Conservation (phyloP, 1,140 invertebrate genomes). For the Thereuonema tuberculata region DNA sequence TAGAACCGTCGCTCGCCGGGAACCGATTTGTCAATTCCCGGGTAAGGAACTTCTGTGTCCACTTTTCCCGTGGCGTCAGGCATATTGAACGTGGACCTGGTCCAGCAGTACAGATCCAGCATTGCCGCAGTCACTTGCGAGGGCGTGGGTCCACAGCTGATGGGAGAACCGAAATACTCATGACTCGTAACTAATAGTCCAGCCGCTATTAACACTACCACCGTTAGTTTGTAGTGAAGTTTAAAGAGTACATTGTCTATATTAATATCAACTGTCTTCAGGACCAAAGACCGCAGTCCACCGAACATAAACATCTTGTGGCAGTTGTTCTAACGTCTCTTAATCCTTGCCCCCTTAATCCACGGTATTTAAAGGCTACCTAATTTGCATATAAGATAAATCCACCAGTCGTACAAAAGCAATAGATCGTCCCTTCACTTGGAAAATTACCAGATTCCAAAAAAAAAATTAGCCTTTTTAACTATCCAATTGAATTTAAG, state of each 20-base stretch:
- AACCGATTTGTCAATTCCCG: constrained; percentile 23
- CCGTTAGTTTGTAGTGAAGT: background rate
- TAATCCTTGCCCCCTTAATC: no score
- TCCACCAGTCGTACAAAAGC: no score
- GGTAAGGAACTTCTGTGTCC: constrained; percentile 23
- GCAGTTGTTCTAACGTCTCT: no score
- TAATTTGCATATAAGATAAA: no score
- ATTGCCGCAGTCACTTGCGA: constrained; percentile 16
- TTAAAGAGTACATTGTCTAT: background rate
- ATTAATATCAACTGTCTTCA: no score
- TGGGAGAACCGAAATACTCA: background rate
- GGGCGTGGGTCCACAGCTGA: background rate
- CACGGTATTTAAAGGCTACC: no score
- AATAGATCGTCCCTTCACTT: no score
- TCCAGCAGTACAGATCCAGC: constrained; percentile 60
- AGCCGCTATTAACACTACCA: background rate
- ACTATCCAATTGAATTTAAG: no score
- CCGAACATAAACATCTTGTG: no score
- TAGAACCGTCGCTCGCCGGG: constrained; percentile 21
- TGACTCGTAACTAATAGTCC: background rate
- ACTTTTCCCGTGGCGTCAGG: constrained; percentile 19
- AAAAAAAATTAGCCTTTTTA: no score
- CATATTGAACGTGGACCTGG: constrained; percentile 54
- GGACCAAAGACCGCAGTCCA: no score
- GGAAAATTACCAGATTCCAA: no score